Conservation (phyloP, 37 sponge, comb jelly and placozoan species). For the Mnemiopsis leidyi region DNA sequence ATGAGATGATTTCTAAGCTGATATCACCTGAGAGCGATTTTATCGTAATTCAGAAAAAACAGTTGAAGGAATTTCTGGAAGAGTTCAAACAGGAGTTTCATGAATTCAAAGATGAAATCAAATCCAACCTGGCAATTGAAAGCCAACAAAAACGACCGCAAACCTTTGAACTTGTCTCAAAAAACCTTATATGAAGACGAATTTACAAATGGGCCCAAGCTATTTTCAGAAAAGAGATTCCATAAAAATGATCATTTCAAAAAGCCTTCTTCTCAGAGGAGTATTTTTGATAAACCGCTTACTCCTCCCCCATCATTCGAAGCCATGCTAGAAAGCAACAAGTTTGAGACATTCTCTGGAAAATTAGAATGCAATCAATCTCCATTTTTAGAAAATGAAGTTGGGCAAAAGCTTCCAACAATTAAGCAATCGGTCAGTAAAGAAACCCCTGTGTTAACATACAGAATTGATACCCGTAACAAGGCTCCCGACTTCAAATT, state of each 20-base stretch:
- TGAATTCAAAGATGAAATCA: conserved; percentile 25
- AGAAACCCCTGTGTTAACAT: background rate
- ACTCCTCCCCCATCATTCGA: conserved; percentile 60
- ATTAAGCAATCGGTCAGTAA: background rate
- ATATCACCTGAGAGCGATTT: conserved; percentile 10
- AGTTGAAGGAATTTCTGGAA: background rate
- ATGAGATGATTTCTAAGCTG: conserved; percentile 15
- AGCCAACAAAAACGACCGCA: background rate
- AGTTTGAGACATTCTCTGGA: background rate
- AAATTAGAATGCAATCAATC: background rate
- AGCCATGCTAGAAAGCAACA: background rate
- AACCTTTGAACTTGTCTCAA: background rate
- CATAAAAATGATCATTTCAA: background rate
- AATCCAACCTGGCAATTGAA: background rate
- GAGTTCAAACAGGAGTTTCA: conserved; percentile 22
- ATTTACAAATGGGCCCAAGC: no score
- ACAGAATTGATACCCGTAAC: background rate
- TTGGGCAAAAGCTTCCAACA: background rate
- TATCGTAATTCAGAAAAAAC: background rate
- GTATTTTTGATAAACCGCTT: background rate
- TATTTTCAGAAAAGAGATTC: no score
- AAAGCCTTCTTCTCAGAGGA: conserved; percentile 20
- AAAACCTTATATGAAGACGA: background rate
- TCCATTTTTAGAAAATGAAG: background rate
- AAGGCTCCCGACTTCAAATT: background rate